Conservation (phyloP, 2,888 invertebrate genomes). For the Andrena chrysosceles region DNA sequence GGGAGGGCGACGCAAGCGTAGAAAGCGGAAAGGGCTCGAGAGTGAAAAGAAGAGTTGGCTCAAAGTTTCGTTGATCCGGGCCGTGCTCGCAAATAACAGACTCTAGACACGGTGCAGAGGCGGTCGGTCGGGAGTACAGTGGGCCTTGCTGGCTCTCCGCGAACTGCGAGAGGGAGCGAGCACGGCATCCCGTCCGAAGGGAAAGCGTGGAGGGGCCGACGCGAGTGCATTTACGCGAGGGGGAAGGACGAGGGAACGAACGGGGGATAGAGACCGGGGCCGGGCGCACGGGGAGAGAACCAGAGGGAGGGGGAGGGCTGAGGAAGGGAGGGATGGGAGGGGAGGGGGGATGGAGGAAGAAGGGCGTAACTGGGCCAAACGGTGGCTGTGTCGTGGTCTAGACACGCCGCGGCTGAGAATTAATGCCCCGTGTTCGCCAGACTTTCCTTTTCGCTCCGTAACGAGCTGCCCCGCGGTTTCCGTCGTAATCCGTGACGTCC, state of each 20-base stretch:
- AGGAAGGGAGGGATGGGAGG: conserved; percentile 1
- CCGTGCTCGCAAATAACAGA: conserved; percentile 66
- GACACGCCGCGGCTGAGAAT: conserved; percentile 69
- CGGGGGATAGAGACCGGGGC: neutral
- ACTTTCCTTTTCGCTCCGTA: conserved; percentile 71
- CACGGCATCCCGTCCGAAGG: conserved; percentile 27
- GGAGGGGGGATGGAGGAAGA: conserved; percentile 57
- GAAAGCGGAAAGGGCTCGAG: conserved; percentile 52
- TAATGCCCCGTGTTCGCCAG: conserved; percentile 67
- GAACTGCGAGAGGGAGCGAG: conserved; percentile 47
- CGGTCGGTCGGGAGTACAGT: conserved; percentile 18
- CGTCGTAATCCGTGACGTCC: conserved; percentile 47
- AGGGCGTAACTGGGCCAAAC: conserved; percentile 74
- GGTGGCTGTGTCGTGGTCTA: conserved; percentile 73
- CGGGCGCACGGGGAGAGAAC: conserved; percentile 7
- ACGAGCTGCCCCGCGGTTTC: conserved; percentile 56
- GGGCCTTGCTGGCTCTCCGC: conserved; percentile 48
- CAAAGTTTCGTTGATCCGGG: conserved; percentile 63
- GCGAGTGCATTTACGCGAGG: conserved; percentile 21
- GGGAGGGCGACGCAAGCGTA: conserved; percentile 45
- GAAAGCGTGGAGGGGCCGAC: conserved; percentile 18
- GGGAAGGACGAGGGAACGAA: neutral
- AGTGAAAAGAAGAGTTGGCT: conserved; percentile 57
- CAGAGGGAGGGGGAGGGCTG: conserved; percentile 14
- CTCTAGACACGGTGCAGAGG: conserved; percentile 31